Conservation (phyloP, 2,797 vertebrate genomes). For the Micropoecilia bifurca region DNA sequence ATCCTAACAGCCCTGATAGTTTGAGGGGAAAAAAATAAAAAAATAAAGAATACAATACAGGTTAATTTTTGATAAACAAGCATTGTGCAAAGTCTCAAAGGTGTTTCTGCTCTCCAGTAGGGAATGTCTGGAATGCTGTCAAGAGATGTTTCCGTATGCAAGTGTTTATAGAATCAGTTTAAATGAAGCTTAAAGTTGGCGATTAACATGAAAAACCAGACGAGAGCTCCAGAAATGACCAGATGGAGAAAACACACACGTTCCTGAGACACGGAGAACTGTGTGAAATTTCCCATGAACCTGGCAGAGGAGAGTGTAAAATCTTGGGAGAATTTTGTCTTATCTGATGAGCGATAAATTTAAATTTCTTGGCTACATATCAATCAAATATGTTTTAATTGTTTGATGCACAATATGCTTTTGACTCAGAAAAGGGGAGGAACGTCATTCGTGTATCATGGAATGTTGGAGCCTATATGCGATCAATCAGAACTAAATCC, state of each 20-base stretch:
- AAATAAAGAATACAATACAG: background rate
- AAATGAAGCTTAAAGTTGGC: background rate
- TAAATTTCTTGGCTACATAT: background rate
- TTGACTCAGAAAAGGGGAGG: background rate
- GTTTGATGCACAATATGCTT: background rate
- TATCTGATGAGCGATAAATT: background rate
- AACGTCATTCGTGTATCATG: background rate
- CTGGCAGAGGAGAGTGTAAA: background rate
- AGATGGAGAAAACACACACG: background rate
- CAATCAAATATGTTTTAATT: background rate
- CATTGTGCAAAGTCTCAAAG: slow-evolving; percentile 10
- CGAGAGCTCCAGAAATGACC: background rate
- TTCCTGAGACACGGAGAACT: background rate
- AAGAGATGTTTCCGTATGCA: background rate
- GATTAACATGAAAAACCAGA: background rate
- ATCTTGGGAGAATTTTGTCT: background rate
- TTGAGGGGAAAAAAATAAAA: background rate
- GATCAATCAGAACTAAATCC: background rate
- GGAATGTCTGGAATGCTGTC: slow-evolving; percentile 6
- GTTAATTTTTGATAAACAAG: background rate
- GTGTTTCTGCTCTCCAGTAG: background rate
- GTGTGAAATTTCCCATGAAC: background rate
- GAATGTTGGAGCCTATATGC: background rate
- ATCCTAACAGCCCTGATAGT: background rate
- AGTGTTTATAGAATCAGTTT: slow-evolving; percentile 1